Evolutionary conservation across 2,113 vertebrate genomes (phyloP).

Genomic region (Arothron firmamentum): DNA sequence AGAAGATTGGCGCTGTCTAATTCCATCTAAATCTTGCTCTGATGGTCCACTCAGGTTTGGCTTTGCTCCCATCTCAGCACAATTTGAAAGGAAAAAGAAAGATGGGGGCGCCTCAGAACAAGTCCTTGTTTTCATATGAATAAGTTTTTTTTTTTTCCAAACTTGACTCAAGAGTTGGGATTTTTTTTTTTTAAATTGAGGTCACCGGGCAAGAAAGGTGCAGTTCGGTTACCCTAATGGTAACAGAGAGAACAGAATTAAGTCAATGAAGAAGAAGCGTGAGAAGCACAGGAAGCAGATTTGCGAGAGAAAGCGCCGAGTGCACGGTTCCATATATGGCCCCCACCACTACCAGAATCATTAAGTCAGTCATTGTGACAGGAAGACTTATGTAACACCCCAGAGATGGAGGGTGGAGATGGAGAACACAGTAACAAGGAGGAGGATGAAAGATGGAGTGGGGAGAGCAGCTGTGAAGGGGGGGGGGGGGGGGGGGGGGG

Average conservation of each 20-base stretch:
- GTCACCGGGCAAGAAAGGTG: no score
- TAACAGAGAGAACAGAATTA: background rate
- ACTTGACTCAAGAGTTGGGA: no score
- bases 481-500: slow-evolving; percentile 36
- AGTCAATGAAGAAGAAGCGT: slow-evolving; percentile 1
- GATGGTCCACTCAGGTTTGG: slow-evolving; percentile 23
- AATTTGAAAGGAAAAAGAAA: slow-evolving; percentile 16
- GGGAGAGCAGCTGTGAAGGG: slow-evolving; percentile 50
- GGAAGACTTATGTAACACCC: slow-evolving; percentile 71
- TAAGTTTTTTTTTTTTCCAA: no score
- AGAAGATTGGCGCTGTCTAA: slow-evolving; percentile 53
- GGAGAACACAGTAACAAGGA: slow-evolving; percentile 60
- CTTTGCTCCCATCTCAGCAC: slow-evolving; percentile 43
- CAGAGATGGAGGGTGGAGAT: slow-evolving; percentile 68
- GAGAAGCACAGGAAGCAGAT: slow-evolving; percentile 13
- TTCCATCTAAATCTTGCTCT: slow-evolving; percentile 55
- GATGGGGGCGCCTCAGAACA: background rate
- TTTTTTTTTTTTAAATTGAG: no score
- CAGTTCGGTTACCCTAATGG: no score
- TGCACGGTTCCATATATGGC: slow-evolving; percentile 36
- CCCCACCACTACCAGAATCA: slow-evolving; percentile 30
- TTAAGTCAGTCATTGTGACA: slow-evolving; percentile 72
- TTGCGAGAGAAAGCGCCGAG: slow-evolving; percentile 28
- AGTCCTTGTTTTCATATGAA: background rate
- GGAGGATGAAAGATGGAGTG: slow-evolving; percentile 52